Conservation (phyloP, 2,888 invertebrate species). For the Orthosia gracilis region DNA sequence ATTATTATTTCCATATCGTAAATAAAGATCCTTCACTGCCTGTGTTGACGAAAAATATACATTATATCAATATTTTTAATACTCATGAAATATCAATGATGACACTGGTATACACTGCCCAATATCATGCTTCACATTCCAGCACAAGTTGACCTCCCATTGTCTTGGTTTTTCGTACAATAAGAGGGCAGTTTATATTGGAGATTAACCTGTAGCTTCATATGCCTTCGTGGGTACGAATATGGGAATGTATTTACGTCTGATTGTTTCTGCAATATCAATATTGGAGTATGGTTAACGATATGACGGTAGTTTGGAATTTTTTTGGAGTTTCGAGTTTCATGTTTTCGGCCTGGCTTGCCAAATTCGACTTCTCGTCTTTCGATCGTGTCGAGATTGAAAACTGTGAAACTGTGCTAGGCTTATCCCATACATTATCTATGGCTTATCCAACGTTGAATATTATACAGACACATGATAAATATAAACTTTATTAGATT, state of each 20-base stretch:
- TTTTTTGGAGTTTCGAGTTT: conserved; percentile 17
- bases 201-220: neutral
- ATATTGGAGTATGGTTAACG: conserved; percentile 30
- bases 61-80: conserved; percentile 27
- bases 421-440: no score
- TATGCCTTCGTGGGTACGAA: neutral
- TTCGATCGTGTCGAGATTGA: no score
- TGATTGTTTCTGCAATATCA: conserved; percentile 33
- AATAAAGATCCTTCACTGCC: conserved; percentile 13
- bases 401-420: no score
- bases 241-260: conserved; percentile 27
- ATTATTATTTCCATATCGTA: conserved; percentile 15
- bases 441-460: no score
- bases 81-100: conserved; percentile 49
- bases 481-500: no score
- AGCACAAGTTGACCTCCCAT: neutral
- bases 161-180: neutral
- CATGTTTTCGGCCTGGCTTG: neutral
- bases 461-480: no score
- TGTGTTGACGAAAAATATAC: conserved; percentile 23
- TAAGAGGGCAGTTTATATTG: neutral
- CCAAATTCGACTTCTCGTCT: no score
- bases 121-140: neutral
- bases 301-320: conserved; percentile 4
- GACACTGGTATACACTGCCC: neutral